Evolutionary conservation across 2,888 invertebrate genomes (phyloP).

Genomic region (Fissipunctia ypsillon): DNA sequence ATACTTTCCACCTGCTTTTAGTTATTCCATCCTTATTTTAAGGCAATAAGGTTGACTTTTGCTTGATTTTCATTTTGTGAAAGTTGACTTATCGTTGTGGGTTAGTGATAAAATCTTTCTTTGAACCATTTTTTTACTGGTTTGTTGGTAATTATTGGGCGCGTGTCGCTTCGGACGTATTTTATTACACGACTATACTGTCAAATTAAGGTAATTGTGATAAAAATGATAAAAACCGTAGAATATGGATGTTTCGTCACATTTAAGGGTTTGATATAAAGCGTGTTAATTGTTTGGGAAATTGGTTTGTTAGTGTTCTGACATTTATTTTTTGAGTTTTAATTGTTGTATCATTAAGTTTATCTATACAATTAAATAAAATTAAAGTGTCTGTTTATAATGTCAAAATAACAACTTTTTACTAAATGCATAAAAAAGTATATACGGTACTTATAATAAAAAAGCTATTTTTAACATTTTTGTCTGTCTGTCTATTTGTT

Average conservation of each 20-base stretch:
- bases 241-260: constrained; percentile 65
- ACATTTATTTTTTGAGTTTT: not conserved
- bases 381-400: too few relatives aligned
- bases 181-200: constrained; percentile 70
- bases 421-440: too few relatives aligned
- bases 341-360: too few relatives aligned
- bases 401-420: too few relatives aligned
- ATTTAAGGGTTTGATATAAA: constrained; percentile 55
- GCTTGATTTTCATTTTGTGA: constrained; percentile 9
- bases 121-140: constrained; percentile 72
- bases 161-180: constrained; percentile 69
- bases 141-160: constrained; percentile 72
- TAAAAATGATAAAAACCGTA: constrained; percentile 65
- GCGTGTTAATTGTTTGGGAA: constrained; percentile 62
- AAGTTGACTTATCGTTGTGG: constrained; percentile 20
- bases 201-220: constrained; percentile 74
- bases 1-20: not conserved
- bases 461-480: too few relatives aligned
- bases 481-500: too few relatives aligned
- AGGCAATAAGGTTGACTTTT: constrained; percentile 29
- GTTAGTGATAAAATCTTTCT: constrained; percentile 73
- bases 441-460: too few relatives aligned
- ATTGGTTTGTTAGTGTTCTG: constrained; percentile 52
- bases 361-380: too few relatives aligned
- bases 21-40: not conserved